A percentile compares a stretch with the other conserved stretches of the same genome.
Conservation (phyloP, 2,888 invertebrate genomes). For the Monopis laevigella region DNA sequence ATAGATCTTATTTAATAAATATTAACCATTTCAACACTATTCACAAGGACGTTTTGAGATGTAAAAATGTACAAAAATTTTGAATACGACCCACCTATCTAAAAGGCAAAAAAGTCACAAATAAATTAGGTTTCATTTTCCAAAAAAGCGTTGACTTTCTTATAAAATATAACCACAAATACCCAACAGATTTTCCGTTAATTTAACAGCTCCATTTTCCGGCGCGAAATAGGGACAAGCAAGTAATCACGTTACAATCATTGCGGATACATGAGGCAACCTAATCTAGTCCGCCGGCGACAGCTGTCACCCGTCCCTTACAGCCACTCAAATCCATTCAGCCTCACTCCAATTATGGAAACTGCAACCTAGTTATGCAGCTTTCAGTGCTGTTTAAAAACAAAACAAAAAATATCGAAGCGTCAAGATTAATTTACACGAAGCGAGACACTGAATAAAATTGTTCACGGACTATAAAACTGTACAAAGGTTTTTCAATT, state of each 20-base stretch:
- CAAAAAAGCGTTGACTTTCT: no score
- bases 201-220: not conserved
- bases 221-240: not conserved
- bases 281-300: constrained; percentile 10
- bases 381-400: no score
- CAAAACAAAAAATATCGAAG: no score
- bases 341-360: constrained; percentile 4
- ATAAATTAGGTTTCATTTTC: no score
- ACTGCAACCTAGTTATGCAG: not conserved
- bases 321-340: constrained; percentile 8
- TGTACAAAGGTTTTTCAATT: constrained; percentile 64
- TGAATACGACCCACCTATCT: no score
- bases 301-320: constrained; percentile 11
- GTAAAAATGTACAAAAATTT: no score
- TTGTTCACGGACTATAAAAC: constrained; percentile 56
- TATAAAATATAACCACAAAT: no score
- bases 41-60: no score
- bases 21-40: no score
- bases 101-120: no score
- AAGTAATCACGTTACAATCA: constrained; percentile 10
- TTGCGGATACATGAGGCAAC: constrained; percentile 12
- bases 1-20: no score
- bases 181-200: not conserved
- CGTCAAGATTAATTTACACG: not conserved
- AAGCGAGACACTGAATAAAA: constrained; percentile 40